A percentile compares a stretch with the other conserved stretches of the same genome.
Conservation (phyloP, 2,113 vertebrate genomes). For the Indri indri region DNA sequence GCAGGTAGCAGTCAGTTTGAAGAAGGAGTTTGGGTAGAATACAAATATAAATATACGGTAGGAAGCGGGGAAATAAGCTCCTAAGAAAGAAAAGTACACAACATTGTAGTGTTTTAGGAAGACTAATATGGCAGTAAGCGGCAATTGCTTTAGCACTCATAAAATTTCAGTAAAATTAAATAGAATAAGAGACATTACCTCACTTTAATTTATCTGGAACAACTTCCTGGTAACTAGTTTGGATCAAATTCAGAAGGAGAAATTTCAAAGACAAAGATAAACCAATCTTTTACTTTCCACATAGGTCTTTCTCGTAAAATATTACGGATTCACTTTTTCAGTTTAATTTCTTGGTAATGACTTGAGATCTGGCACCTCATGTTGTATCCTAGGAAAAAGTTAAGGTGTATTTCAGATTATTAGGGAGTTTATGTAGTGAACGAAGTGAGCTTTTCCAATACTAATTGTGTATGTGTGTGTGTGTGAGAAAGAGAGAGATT, state of each 20-base stretch:
- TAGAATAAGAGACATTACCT: not conserved
- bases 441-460: slow-evolving; percentile 3
- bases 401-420: not conserved
- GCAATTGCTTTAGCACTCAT: not conserved
- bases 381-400: not conserved
- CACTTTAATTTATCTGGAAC: not conserved
- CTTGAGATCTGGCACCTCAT: not conserved
- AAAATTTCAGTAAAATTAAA: slow-evolving; percentile 25
- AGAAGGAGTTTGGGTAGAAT: not conserved
- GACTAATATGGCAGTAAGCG: not conserved
- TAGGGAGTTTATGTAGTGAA: not conserved
- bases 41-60: not conserved
- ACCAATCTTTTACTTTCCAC: not conserved
- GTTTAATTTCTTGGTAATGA: not conserved
- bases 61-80: not conserved
- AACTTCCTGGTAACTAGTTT: not conserved
- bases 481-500: not conserved
- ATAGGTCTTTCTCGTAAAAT: not conserved
- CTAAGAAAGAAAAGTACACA: not conserved
- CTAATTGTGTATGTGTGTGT: not conserved
- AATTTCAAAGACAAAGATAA: slow-evolving; percentile 11
- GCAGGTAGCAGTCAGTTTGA: not conserved
- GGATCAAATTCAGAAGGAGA: not conserved
- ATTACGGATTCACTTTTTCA: not conserved
- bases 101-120: not conserved